Percentiles rank a stretch among this genome's conserved stretches.
These are phyloP conservation scores for Graphium colonna DNA, from an alignment of 2,888 invertebrate species.

Conservation along the genomic window DNA sequence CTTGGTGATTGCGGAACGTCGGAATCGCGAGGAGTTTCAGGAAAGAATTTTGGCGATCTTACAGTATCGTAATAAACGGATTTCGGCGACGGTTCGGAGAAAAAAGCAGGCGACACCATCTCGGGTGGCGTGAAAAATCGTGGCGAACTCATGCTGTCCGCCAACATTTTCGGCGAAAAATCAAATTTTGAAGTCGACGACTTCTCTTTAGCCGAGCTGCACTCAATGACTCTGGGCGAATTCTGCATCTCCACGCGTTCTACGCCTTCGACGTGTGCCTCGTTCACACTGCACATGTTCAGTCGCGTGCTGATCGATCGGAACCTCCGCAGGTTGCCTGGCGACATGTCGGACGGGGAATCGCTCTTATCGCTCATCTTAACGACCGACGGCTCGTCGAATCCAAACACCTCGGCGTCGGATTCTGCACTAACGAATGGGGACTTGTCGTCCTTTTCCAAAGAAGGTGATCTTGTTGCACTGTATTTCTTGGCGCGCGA, in stretches of 20 bases:
- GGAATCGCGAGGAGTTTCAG: constrained; percentile 60
- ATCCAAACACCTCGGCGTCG: constrained; percentile 63
- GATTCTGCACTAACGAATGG: constrained; percentile 58
- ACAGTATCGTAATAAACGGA: constrained; percentile 72
- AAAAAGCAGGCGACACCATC: constrained; percentile 65
- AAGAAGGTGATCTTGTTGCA: constrained; percentile 69
- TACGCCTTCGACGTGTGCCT: constrained; percentile 51
- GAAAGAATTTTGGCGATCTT: constrained; percentile 68
- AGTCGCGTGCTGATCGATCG: constrained; percentile 66
- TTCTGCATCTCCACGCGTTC: constrained; percentile 65
- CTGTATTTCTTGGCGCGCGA: constrained; percentile 63
- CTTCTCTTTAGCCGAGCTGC: constrained; percentile 67
- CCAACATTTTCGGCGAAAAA: constrained; percentile 65
- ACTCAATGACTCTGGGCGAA: constrained; percentile 62
- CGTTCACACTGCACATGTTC: constrained; percentile 63
- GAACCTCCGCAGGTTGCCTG: constrained; percentile 41
- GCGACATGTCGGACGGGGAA: constrained; percentile 46
- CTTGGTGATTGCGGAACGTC: constrained; percentile 66
- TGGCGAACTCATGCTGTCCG: constrained; percentile 61
- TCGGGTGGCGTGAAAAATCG: constrained; percentile 72
- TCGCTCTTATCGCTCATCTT: constrained; percentile 47
- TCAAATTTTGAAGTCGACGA: constrained; percentile 63
- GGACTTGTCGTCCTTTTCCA: constrained; percentile 76
- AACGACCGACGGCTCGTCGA: constrained; percentile 52
- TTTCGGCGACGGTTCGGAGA: constrained; percentile 65